Evolutionary conservation across 2,888 invertebrate species (phyloP).

Genomic region (Macrophya annulata): DNA sequence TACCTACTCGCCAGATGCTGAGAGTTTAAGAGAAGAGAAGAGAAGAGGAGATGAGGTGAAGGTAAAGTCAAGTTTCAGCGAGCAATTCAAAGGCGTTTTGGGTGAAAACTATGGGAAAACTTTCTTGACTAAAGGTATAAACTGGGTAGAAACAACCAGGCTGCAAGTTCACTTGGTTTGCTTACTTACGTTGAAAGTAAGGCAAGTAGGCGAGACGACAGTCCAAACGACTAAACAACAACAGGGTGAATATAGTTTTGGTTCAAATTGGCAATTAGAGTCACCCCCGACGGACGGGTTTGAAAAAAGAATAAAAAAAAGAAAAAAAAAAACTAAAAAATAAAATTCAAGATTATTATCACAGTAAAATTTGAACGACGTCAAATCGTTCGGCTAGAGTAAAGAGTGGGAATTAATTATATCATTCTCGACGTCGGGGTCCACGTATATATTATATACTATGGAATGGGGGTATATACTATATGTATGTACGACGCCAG

Average conservation of each 20-base stretch:
- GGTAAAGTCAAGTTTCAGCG: conserved; percentile 11
- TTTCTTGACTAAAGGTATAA: not conserved
- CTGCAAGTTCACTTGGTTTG: conserved; percentile 10
- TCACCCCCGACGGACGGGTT: not conserved
- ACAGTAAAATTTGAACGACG: not conserved
- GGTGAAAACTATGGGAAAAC: conserved; percentile 38
- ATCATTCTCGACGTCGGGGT: not conserved
- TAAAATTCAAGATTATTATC: not conserved
- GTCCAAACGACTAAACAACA: conserved; percentile 37
- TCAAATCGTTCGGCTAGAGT: conserved; percentile 12
- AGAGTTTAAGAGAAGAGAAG: not conserved
- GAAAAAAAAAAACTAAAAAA: not conserved
- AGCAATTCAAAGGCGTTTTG: conserved; percentile 49
- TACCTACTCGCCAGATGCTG: not conserved
- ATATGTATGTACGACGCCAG: conserved; percentile 62
- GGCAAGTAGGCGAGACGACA: not conserved
- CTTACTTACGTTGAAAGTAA: not conserved
- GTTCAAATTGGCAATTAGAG: not conserved
- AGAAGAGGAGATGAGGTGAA: not conserved
- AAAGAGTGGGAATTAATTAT: conserved; percentile 42
- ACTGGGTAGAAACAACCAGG: conserved; percentile 8
- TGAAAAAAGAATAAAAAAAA: not conserved
- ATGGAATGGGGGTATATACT: not conserved
- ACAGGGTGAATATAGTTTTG: conserved; percentile 11
- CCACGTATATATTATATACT: conserved; percentile 11